A percentile compares a stretch with the other conserved stretches of the same genome.
Conservation (phyloP, 2,888 invertebrate genomes). For the Dolichopus griseipennis region DNA sequence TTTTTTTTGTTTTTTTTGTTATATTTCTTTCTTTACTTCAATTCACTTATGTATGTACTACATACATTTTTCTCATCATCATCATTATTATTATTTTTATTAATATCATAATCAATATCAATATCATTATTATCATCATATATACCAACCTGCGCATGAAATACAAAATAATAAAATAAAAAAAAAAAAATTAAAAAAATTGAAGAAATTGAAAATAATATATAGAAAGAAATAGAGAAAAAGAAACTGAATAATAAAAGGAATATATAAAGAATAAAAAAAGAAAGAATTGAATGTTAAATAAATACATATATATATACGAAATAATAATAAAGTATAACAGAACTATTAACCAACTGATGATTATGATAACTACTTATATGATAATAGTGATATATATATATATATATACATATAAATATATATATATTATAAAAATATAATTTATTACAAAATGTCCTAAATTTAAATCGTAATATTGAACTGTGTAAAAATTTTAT, state of each 20-base stretch:
- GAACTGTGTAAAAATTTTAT: too few species aligned
- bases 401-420: too few species aligned
- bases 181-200: neutral
- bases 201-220: neutral
- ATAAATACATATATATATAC: too few species aligned
- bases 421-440: too few species aligned
- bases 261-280: too few species aligned
- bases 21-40: neutral
- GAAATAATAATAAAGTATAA: too few species aligned
- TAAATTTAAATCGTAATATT: too few species aligned
- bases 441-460: too few species aligned
- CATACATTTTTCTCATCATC: slow-evolving; percentile 6
- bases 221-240: neutral
- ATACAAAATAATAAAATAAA: neutral
- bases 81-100: neutral
- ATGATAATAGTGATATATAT: too few species aligned
- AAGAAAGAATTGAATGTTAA: neutral
- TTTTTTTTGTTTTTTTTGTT: neutral
- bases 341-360: too few species aligned
- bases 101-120: neutral
- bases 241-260: neutral
- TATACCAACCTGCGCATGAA: slow-evolving; percentile 6
- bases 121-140: neutral
- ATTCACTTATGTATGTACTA: neutral
- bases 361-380: too few species aligned